A percentile compares a stretch with the other conserved stretches of the same genome.
Evolutionary conservation across 1,140 invertebrate species (phyloP).

Genomic region (Drosophila setifemur): DNA sequence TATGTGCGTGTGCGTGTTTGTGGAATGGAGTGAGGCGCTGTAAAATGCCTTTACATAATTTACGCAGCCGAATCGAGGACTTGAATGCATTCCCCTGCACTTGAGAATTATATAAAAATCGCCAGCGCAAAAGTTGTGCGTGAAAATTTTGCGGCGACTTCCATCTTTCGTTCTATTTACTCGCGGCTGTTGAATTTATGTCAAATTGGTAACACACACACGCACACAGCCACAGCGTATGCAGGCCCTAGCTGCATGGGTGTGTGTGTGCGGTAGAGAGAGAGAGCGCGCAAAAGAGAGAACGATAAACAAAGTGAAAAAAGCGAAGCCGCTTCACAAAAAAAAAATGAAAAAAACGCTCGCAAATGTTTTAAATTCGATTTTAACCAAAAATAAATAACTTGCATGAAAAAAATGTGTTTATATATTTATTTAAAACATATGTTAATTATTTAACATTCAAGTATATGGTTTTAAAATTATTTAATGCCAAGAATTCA

Average conservation of each 20-base stretch:
- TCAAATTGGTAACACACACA: conserved; percentile 79
- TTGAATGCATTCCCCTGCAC: conserved; percentile 12
- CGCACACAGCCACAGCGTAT: conserved; percentile 37
- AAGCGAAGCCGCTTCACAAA: conserved; percentile 31
- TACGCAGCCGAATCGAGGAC: conserved; percentile 19
- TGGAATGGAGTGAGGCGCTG: conserved; percentile 36
- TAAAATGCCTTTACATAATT: conserved; percentile 80
- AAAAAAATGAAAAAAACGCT: conserved; percentile 25
- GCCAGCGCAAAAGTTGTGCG: conserved; percentile 13
- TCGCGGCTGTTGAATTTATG: conserved; percentile 80
- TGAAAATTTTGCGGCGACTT: conserved; percentile 57
- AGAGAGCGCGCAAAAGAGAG: conserved; percentile 22
- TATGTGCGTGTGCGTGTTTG: conserved; percentile 12
- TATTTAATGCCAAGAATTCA: too few relatives aligned
- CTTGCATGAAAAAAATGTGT: too few relatives aligned
- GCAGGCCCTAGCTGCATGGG: conserved; percentile 33
- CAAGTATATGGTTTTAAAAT: too few relatives aligned
- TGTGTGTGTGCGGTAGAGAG: conserved; percentile 22
- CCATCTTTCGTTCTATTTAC: conserved; percentile 79
- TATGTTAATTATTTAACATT: too few relatives aligned
- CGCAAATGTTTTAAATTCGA: conserved; percentile 15
- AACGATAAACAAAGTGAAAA: conserved; percentile 73
- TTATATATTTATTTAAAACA: too few relatives aligned
- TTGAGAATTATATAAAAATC: conserved; percentile 57
- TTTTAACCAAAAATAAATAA: too few relatives aligned